Evolutionary conservation across 1,140 invertebrate species (phyloP).

Genomic region (Nebria ingens): DNA sequence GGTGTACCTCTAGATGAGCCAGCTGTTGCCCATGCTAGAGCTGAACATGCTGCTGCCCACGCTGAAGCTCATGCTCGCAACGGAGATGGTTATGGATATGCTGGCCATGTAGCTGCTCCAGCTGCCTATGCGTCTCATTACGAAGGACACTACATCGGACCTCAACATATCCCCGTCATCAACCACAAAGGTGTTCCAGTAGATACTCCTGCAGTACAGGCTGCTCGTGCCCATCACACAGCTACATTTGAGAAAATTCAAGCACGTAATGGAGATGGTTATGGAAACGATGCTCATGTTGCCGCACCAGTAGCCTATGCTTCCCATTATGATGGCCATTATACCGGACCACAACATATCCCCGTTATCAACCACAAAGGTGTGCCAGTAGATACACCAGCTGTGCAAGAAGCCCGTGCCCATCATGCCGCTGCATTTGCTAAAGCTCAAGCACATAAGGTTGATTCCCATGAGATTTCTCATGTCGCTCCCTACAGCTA

Average conservation of each 20-base stretch:
- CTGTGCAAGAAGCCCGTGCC: slow-evolving; percentile 36
- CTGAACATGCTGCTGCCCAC: slow-evolving; percentile 27
- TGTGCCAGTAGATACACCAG: slow-evolving; percentile 33
- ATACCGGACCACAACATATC: slow-evolving; percentile 29
- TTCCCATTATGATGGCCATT: neutral
- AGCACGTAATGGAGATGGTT: slow-evolving; percentile 28
- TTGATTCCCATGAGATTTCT: neutral
- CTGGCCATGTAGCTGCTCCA: neutral
- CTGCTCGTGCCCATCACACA: neutral
- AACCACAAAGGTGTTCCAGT: slow-evolving; percentile 15
- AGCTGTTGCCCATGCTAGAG: slow-evolving; percentile 10
- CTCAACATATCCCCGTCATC: slow-evolving; percentile 5
- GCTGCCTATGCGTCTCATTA: neutral
- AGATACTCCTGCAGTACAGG: slow-evolving; percentile 13
- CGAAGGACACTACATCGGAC: neutral
- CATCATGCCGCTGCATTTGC: slow-evolving; percentile 37
- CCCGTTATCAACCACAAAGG: slow-evolving; percentile 24
- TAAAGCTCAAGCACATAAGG: slow-evolving; percentile 12
- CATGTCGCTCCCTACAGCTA: slow-evolving; percentile 40
- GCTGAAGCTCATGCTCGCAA: slow-evolving; percentile 38
- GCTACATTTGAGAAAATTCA: slow-evolving; percentile 40
- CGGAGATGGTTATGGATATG: slow-evolving; percentile 15
- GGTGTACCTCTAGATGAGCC: slow-evolving; percentile 11
- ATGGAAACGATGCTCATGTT: neutral
- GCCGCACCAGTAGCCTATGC: neutral